These are phyloP conservation scores for Oreochromis spilurus DNA, from an alignment of 2,113 vertebrate genomes.

Conservation along the genomic window DNA sequence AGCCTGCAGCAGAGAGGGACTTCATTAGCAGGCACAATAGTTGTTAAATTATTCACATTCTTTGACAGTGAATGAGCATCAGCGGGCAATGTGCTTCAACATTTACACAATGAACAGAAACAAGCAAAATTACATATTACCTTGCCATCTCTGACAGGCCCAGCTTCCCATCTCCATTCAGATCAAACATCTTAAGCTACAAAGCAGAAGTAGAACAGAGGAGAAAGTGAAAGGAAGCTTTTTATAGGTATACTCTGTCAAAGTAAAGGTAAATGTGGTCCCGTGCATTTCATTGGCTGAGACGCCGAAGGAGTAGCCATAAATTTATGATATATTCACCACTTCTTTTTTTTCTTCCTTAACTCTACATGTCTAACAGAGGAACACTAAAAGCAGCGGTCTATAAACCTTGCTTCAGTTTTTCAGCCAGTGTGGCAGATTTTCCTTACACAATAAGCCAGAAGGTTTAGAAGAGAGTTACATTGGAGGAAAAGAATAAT, in stretches of 20 bases:
- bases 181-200: conserved; percentile 94
- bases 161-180: conserved; percentile 94
- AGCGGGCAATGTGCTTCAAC: background rate
- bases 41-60: conserved; percentile 27
- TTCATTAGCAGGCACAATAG: conserved; percentile 19
- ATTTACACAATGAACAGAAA: conserved; percentile 3
- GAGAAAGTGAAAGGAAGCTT: background rate
- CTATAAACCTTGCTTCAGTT: background rate
- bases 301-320: background rate
- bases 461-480: background rate
- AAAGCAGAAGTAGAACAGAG: conserved; percentile 9
- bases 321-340: background rate
- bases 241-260: background rate
- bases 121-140: conserved; percentile 62
- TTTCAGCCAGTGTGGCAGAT: background rate
- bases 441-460: background rate
- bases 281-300: background rate
- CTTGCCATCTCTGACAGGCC: conserved; percentile 86
- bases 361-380: background rate
- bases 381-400: background rate
- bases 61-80: background rate
- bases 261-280: background rate
- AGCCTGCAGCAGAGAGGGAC: conserved; percentile 71
- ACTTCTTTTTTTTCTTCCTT: background rate
- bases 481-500: background rate